Percentiles rank a stretch among this genome's conserved stretches.
These are phyloP conservation scores for Tinea pellionella DNA, from an alignment of 2,888 invertebrate genomes.

Conservation along the genomic window DNA sequence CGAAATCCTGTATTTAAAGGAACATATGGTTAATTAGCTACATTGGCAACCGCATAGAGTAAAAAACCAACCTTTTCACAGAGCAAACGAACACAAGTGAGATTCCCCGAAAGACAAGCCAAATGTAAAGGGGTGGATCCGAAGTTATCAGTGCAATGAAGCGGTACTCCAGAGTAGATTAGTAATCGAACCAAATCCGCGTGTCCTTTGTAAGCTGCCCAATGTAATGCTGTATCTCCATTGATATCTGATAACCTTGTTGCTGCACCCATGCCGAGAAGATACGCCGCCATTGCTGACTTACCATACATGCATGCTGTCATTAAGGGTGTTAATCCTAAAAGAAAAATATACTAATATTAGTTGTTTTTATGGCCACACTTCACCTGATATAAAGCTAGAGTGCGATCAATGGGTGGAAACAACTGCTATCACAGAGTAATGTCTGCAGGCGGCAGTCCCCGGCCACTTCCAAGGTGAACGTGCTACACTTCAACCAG, in stretches of 20 bases:
- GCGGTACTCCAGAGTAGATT: slow-evolving; percentile 90
- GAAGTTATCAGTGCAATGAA: slow-evolving; percentile 91
- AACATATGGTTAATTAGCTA: too few species aligned
- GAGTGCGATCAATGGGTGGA: too few species aligned
- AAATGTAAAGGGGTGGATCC: slow-evolving; percentile 92
- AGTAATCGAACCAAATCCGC: slow-evolving; percentile 87
- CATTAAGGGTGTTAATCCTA: slow-evolving; percentile 86
- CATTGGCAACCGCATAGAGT: too few species aligned
- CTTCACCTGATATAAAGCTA: too few species aligned
- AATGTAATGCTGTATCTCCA: slow-evolving; percentile 92
- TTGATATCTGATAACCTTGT: slow-evolving; percentile 90
- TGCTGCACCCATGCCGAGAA: slow-evolving; percentile 89
- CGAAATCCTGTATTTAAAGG: too few species aligned
- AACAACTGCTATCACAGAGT: too few species aligned
- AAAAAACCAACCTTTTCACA: slow-evolving; percentile 77
- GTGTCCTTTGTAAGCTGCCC: slow-evolving; percentile 95
- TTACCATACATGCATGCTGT: slow-evolving; percentile 94
- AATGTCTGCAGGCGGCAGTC: too few species aligned
- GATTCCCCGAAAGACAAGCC: slow-evolving; percentile 89
- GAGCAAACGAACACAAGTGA: slow-evolving; percentile 86
- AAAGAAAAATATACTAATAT: slow-evolving; percentile 1
- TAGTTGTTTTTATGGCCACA: too few species aligned
- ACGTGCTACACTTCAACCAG: too few species aligned
- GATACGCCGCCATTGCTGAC: slow-evolving; percentile 89
- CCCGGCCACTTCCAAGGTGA: too few species aligned